Base-by-base conservation (phyloP, 1,140 invertebrate species). In the Drosophila arawakana region DNA sequence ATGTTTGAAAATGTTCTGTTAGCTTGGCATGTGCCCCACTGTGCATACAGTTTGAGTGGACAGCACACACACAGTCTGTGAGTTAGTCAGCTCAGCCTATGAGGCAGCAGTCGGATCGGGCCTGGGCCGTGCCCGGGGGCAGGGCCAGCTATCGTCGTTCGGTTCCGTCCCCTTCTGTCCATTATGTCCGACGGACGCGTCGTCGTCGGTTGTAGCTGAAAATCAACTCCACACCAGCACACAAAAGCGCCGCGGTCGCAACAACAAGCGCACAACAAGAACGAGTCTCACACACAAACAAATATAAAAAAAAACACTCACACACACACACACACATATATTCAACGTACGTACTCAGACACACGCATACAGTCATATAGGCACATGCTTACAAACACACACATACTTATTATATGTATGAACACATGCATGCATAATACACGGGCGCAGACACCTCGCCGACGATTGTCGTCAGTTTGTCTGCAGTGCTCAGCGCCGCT, bases 391-490 rank as follows among this genome's bases (percentile, higher is more conserved):
- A 59, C 7, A 69, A 37, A 21, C 25, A 44, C 25, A 44, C 46
- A 61, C 55, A 58, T 58, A 11, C 39, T 25, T 34, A 7, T 30
- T 15, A 50, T 50, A 5, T 30, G 49, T 50, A 43, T 55, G 55
- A 49, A 39, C 34, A 54, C 39, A 52, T 44, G 34, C 43, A 67
- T 57, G 63, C 63, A 67, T 67, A 57, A 67, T 70, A 74, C 66
- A 74, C 66, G 66, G 68, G 66, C 52, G 80, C 84, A 80, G 83
- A 88, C 83, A 88, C 83, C 83, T 88, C 73, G 80, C 84, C 80
- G 79, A 89, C 80, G 80, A 88, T 83, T 88, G 83, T 86, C 82
- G 82, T 86, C 82, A 85, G 82, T 86, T 85, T 85, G 82, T 85
- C 82, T 85, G 79, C 82, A 85, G 44, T 76, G 82, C 82, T 86